These are phyloP conservation scores for Pentamera pediparva DNA, from an alignment of 53 echinoderm and acorn worm genomes.

Conservation along the genomic window DNA sequence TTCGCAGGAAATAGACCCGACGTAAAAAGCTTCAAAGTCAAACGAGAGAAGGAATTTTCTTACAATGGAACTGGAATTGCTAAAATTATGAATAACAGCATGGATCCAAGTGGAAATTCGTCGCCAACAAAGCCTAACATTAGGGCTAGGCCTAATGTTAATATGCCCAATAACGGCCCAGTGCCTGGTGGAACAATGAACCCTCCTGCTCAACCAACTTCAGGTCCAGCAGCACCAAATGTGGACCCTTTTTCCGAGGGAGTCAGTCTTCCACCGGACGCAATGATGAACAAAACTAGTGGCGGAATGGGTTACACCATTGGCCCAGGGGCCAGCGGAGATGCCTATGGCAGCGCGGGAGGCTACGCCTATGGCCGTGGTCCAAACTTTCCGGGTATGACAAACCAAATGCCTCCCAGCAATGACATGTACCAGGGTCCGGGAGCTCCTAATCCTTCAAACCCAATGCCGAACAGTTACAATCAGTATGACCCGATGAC, in stretches of 20 bases:
- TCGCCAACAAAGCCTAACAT: slow-evolving; percentile 35
- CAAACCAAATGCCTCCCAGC: slow-evolving; percentile 22
- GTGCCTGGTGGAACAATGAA: slow-evolving; percentile 45
- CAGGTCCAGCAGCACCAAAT: slow-evolving; percentile 46
- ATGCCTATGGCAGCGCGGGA: slow-evolving; percentile 19
- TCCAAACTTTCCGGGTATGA: slow-evolving; percentile 19
- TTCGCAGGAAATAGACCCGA: slow-evolving; percentile 27
- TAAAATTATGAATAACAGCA: slow-evolving; percentile 29
- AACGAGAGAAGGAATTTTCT: slow-evolving; percentile 27
- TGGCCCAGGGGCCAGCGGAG: slow-evolving; percentile 26
- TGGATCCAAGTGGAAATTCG: slow-evolving; percentile 34
- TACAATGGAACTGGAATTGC: slow-evolving; percentile 39
- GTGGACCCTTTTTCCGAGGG: slow-evolving; percentile 62
- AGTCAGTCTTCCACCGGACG: slow-evolving; percentile 51
- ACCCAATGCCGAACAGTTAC: slow-evolving; percentile 61
- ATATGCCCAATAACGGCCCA: slow-evolving; percentile 37
- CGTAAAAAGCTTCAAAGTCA: slow-evolving; percentile 16
- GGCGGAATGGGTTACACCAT: slow-evolving; percentile 5
- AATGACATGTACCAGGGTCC: slow-evolving; percentile 34
- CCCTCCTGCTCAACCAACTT: slow-evolving; percentile 49
- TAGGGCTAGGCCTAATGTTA: not conserved
- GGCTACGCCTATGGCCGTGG: slow-evolving; percentile 12
- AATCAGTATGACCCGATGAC: slow-evolving; percentile 77
- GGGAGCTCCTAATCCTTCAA: slow-evolving; percentile 26
- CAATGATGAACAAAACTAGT: slow-evolving; percentile 23